Percentiles rank a stretch among this genome's conserved stretches.
Conservation (phyloP, 2,797 vertebrate genomes). For the Borostomias antarcticus region DNA sequence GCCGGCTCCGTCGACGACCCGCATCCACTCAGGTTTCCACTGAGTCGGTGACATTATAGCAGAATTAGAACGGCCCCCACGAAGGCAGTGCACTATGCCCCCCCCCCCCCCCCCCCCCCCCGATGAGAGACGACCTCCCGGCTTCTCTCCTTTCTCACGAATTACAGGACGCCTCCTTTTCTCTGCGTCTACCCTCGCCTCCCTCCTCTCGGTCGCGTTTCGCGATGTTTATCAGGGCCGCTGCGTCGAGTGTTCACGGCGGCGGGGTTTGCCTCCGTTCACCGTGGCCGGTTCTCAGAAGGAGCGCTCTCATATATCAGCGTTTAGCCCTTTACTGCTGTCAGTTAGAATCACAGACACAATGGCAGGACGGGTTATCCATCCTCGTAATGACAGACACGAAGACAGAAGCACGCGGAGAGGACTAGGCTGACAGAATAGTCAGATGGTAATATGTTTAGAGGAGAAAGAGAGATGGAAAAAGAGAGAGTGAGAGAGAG, state of each 20-base stretch:
- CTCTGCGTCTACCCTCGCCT: too few species aligned
- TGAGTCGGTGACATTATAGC: not conserved
- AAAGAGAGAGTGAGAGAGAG: not conserved
- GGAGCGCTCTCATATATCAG: slow-evolving; percentile 44
- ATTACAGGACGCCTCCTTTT: not conserved
- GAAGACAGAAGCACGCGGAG: slow-evolving; percentile 36
- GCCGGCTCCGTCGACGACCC: not conserved
- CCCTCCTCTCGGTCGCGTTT: too few species aligned
- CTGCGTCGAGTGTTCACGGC: slow-evolving; percentile 22
- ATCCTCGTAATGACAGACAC: slow-evolving; percentile 50
- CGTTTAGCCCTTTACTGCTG: slow-evolving; percentile 67
- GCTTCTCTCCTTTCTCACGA: slow-evolving; percentile 3
- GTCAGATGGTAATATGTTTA: slow-evolving; percentile 56
- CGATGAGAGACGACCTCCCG: too few species aligned
- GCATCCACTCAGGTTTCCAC: slow-evolving; percentile 28
- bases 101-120: too few species aligned
- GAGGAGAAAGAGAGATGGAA: not conserved
- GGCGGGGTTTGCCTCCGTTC: slow-evolving; percentile 48
- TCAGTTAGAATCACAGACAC: slow-evolving; percentile 59
- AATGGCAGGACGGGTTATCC: slow-evolving; percentile 54
- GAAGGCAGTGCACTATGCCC: too few species aligned
- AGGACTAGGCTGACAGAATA: slow-evolving; percentile 41
- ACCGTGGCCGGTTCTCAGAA: not conserved
- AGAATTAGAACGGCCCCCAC: slow-evolving; percentile 25
- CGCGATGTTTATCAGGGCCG: slow-evolving; percentile 34